These are phyloP conservation scores for Aspiorhynchus laticeps DNA, from an alignment of 2,113 vertebrate species.

Conservation along the genomic window DNA sequence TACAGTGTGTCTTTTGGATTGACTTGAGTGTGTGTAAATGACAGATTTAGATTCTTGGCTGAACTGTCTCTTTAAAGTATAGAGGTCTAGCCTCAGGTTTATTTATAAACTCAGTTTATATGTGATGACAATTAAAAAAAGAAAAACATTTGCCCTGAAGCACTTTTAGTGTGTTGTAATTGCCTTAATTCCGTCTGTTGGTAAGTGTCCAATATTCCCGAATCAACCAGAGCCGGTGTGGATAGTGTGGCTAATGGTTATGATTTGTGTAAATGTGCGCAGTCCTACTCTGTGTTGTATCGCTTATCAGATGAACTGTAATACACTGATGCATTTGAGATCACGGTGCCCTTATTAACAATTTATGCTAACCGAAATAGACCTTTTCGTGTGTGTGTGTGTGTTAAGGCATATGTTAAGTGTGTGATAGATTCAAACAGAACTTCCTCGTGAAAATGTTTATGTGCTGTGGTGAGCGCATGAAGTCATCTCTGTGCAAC, in stretches of 20 bases:
- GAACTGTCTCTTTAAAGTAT: constrained; percentile 13
- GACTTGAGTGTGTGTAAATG: neutral
- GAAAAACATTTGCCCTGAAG: constrained; percentile 17
- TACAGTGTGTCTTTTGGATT: neutral
- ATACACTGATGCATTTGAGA: constrained; percentile 46
- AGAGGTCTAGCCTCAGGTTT: constrained; percentile 37
- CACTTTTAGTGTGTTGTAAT: constrained; percentile 51
- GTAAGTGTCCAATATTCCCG: constrained; percentile 39
- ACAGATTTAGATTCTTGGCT: neutral
- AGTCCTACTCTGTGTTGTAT: constrained; percentile 30
- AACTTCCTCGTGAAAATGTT: constrained; percentile 40
- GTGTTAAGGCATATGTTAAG: constrained; percentile 25
- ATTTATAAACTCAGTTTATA: constrained; percentile 40
- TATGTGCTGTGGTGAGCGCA: constrained; percentile 43
- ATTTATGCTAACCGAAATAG: constrained; percentile 21
- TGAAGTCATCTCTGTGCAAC: constrained; percentile 45
- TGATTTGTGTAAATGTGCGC: constrained; percentile 43
- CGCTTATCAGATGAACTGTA: constrained; percentile 44
- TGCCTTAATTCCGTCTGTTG: constrained; percentile 53
- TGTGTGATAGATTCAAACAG: constrained; percentile 10
- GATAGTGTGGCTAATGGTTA: constrained; percentile 17
- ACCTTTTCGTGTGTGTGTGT: neutral
- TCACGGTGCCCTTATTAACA: constrained; percentile 29
- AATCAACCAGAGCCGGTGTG: constrained; percentile 19
- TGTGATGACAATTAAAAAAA: constrained; percentile 53